Evolutionary conservation across 2,113 vertebrate genomes (phyloP).

Genomic region (Nesoenas mayeri): DNA sequence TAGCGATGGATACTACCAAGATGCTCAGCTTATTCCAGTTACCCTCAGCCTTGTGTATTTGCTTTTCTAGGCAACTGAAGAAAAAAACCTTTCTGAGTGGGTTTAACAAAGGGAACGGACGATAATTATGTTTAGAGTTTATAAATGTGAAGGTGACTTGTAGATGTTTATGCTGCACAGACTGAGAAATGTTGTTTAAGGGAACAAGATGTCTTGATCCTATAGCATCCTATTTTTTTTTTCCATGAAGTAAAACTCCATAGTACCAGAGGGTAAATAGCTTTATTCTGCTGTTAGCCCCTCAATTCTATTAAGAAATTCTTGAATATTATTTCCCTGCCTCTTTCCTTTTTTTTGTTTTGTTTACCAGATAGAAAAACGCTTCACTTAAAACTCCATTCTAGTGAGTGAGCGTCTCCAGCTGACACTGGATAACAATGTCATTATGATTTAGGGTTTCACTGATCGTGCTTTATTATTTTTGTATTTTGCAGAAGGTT

Average conservation of each 20-base stretch:
- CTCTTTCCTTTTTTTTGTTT: not conserved
- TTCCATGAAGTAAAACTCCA: not conserved
- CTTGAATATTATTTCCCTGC: not conserved
- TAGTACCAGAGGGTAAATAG: not conserved
- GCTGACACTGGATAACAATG: not conserved
- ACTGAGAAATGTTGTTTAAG: not conserved
- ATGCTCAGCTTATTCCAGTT: not conserved
- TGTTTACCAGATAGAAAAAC: not conserved
- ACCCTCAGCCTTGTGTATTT: not conserved
- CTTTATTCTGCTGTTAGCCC: not conserved
- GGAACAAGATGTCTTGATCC: not conserved
- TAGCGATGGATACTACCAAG: not conserved
- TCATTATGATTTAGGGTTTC: slow-evolving; percentile 37
- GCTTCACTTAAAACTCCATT: not conserved
- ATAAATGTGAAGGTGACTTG: not conserved
- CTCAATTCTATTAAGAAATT: not conserved
- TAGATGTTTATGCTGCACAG: not conserved
- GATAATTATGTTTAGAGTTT: not conserved
- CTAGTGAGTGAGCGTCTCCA: not conserved
- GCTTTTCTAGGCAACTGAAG: not conserved
- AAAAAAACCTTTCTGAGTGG: not conserved
- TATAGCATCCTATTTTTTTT: not conserved
- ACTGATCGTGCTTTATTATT: slow-evolving; percentile 3
- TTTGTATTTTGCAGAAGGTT: slow-evolving; percentile 6
- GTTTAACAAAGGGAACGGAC: not conserved